Conservation (phyloP, 2,888 invertebrate species). For the Aleiodes leptofemur region DNA sequence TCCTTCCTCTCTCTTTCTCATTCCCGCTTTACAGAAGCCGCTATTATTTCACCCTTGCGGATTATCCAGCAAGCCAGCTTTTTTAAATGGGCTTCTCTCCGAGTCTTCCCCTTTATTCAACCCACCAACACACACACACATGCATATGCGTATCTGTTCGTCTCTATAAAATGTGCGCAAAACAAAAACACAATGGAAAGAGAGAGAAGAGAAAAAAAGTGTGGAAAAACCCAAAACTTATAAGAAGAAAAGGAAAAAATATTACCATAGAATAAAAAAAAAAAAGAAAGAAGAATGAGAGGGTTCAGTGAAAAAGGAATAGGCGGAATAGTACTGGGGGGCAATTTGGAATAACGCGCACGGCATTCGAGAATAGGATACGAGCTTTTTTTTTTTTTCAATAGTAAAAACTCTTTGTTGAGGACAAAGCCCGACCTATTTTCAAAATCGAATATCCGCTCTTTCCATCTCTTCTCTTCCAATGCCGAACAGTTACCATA, state of each 20-base stretch:
- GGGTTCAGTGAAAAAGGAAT: neutral
- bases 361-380: conserved; percentile 7
- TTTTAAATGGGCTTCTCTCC: conserved; percentile 26
- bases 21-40: conserved; percentile 18
- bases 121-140: conserved; percentile 3
- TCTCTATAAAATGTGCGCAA: neutral
- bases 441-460: conserved; percentile 35
- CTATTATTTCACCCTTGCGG: conserved; percentile 38
- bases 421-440: conserved; percentile 34
- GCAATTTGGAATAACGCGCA: conserved; percentile 31
- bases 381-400: neutral
- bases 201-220: neutral
- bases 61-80: conserved; percentile 32
- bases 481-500: neutral
- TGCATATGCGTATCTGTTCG: neutral
- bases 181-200: conserved; percentile 2
- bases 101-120: conserved; percentile 10
- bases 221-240: neutral
- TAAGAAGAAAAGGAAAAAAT: neutral
- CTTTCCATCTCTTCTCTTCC: neutral
- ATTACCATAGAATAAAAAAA: conserved; percentile 8
- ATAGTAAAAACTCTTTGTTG: conserved; percentile 32
- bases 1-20: conserved; percentile 14
- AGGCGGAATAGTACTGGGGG: conserved; percentile 5
- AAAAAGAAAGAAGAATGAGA: conserved; percentile 8